A percentile compares a stretch with the other conserved stretches of the same genome.
phyloP scores from a whole-genome alignment of 2,797 vertebrate genomes.

The Anabacerthia variegaticeps region DNA sequence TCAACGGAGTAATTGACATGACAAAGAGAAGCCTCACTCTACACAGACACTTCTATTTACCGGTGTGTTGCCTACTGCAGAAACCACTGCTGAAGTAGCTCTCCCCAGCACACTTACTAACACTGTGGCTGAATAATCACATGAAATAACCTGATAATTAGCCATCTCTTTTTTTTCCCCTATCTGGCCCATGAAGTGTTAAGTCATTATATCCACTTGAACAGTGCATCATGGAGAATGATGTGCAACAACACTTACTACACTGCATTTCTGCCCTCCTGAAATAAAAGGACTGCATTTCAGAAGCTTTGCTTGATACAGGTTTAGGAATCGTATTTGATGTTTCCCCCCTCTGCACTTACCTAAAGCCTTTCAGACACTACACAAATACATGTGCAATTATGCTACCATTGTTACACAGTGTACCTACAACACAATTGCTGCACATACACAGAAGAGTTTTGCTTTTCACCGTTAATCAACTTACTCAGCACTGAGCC shows the following conservation, averaged over 20 bases:
- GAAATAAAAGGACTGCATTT: not conserved
- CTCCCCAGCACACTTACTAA: not conserved
- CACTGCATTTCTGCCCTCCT: rapidly evolving
- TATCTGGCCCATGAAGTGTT: not conserved
- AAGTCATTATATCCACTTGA: not conserved
- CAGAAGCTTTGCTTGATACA: not conserved
- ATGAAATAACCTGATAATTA: not conserved
- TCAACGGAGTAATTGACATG: rapidly evolving
- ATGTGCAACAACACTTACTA: not conserved
- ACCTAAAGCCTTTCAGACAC: not conserved
- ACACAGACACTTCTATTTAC: not conserved
- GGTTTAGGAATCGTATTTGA: not conserved
- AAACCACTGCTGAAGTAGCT: not conserved
- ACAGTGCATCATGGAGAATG: rapidly evolving
- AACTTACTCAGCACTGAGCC: not conserved
- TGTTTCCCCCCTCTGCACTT: not conserved
- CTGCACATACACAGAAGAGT: not conserved
- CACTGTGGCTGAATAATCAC: rapidly evolving
- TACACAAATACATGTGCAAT: not conserved
- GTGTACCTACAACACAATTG: not conserved
- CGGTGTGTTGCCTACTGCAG: not conserved
- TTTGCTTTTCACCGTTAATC: not conserved
- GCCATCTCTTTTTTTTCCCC: rapidly evolving
- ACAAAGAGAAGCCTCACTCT: not conserved
- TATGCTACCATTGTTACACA: not conserved